Base-by-base conservation (phyloP, 2,888 invertebrate genomes). In the Tanypteryx hageni region DNA sequence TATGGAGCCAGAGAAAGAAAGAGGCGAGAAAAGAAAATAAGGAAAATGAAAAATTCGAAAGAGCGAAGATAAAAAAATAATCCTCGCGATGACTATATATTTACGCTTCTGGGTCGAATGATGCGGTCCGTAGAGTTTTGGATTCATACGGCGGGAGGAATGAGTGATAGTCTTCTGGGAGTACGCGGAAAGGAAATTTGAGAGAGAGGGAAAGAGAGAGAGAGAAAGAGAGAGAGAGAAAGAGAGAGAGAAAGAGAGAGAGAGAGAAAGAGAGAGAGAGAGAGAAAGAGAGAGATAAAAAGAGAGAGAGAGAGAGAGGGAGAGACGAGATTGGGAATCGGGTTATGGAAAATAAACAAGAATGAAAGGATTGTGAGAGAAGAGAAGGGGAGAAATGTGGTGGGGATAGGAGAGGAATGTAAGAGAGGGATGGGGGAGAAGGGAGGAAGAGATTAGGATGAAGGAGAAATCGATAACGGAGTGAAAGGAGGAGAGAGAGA, bases 341-440 rank as follows among this genome's bases (percentile, higher is more conserved):
- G 56, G 61, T 86, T 86, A 86, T 31, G 18, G 86, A 86, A 59
- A 86, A 31, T 86, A 86, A 86, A 61, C 85, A 85, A 85, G 59
- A 85, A 58, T 11, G 68, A 22, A 68, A 68, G 68, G 68, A 27
- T 76, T 76, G 76, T 27, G 27, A 18, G 22, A 27, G 27, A 76
- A 76, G 22, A 44, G 44, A 44, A 13, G 76, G 61, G 27, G 59
- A 13, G 58, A 13, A n/a, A 86, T 61, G 8, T 22, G 44, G 82
- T 16, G 44, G 59, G 27, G 58, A 58, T 11, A 13, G 76, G 61
- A 27, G 59, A 13, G 58, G 27, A n/a, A 86, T 61, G 8, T 22
- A 31, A 27, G 31, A 31, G 59, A 14, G 5, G 44, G 44, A 5
- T 18, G 27, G 22, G 58, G 58, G 58, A 27, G 58, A 58, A 22